Conservation (phyloP, 2,888 invertebrate species). For the Allolobophora icterica region DNA sequence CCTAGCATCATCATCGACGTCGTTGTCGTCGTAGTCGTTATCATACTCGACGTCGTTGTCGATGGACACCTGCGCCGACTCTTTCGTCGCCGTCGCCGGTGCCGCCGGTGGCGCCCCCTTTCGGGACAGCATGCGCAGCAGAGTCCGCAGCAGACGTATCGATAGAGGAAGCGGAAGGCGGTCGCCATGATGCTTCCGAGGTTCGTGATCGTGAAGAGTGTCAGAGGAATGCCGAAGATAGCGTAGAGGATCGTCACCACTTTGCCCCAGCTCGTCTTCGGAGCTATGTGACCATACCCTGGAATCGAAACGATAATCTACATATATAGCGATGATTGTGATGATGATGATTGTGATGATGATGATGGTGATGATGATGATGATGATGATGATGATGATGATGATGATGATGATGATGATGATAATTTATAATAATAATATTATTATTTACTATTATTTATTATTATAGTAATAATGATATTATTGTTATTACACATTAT, state of each 20-base stretch:
- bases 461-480: no score
- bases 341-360: neutral
- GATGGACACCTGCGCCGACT: neutral
- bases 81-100: neutral
- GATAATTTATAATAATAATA: no score
- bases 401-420: no score
- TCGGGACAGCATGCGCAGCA: slow-evolving; percentile 47
- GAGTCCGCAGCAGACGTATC: slow-evolving; percentile 61
- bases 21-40: slow-evolving; percentile 5
- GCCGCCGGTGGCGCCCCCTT: neutral
- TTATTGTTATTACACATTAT: no score
- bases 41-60: slow-evolving; percentile 22
- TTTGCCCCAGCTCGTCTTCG: slow-evolving; percentile 59
- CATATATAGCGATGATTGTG: neutral
- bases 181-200: slow-evolving; percentile 64
- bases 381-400: no score
- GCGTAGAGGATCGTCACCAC: slow-evolving; percentile 63
- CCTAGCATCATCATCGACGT: slow-evolving; percentile 9
- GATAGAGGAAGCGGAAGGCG: slow-evolving; percentile 70
- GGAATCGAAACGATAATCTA: slow-evolving; percentile 47
- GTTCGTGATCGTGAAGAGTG: slow-evolving; percentile 62
- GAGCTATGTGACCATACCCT: slow-evolving; percentile 64
- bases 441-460: no score
- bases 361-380: no score
- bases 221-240: slow-evolving; percentile 62